Evolutionary conservation across 2,888 invertebrate species (phyloP), one percentile per base, ranked within the genome.

Genomic region (Clepsis dumicolana): DNA sequence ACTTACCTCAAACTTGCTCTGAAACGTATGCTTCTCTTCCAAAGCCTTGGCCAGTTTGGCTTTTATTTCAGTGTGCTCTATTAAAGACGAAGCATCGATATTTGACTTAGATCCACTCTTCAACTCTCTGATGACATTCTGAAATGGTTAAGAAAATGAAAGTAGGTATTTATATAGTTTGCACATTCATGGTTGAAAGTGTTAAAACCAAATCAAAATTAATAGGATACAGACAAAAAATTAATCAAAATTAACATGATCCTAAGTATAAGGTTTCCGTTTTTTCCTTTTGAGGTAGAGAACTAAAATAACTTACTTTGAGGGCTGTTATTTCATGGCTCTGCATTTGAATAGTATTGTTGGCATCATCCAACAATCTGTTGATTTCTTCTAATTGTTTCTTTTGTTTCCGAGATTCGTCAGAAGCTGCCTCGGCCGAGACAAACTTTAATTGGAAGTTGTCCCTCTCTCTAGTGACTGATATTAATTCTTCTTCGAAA

Each of bases 321-420:
- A 93, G 75, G 35, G 93, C 92, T 64, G 75, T 74, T 73, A 91
- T 83, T 82, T 93, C 93, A 77, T 93, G 87, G 78, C 79, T 94
- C 72, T 92, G 90, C 65, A 91, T 74, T 72, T 91, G 90, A 72
- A 90, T 84, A n/a, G 85, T 94, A 57, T 90, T 91, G 57, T 84
- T 86, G 5, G 92, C 87, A 27, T 90, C 90, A 10, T 75, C 53
- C 44, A 93, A 72, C 73, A 94, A 91, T 60, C 89, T 88, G 68
- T 90, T 94, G 14, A 94, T 75, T 54, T 94, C 94, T 54, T 94
- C 94, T 35, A 95, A 85, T 73, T 94, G 90, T 71, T 91, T 91
- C 73, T 94, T 94, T 73, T 96, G 93, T 73, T 86, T 95, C 85
- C 82, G 95, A 81, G 75, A 94, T 79, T 92, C 96, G 87, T 80